These are phyloP conservation scores for Celastrina argiolus DNA, from an alignment of 2,888 invertebrate species.

Conservation along the genomic window DNA sequence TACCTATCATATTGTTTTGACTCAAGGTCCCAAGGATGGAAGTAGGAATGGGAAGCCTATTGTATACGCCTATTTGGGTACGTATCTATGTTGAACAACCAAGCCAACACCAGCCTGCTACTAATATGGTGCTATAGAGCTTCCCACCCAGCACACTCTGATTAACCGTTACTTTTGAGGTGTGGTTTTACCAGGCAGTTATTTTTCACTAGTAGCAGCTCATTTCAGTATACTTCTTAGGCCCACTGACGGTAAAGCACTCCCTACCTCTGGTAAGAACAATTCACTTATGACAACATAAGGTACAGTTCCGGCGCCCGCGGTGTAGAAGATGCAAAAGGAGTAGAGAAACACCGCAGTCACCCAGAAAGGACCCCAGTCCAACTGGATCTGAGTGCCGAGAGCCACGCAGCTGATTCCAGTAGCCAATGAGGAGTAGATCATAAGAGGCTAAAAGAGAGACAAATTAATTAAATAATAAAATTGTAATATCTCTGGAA, in stretches of 20 bases:
- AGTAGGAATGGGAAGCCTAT: too few relatives aligned
- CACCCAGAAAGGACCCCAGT: conserved; percentile 38
- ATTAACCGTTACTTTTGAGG: too few relatives aligned
- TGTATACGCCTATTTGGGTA: too few relatives aligned
- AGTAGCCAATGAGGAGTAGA: conserved; percentile 37
- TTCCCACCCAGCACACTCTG: too few relatives aligned
- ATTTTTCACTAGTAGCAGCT: too few relatives aligned
- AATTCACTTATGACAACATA: conserved; percentile 49
- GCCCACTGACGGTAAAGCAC: not conserved
- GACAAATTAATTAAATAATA: not conserved
- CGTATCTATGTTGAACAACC: too few relatives aligned
- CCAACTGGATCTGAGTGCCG: conserved; percentile 37
- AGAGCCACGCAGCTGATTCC: conserved; percentile 36
- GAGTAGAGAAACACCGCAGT: conserved; percentile 36
- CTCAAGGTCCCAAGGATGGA: too few relatives aligned
- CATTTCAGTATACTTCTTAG: too few relatives aligned
- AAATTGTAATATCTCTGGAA: not conserved
- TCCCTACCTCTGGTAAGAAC: conserved; percentile 53
- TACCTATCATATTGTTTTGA: too few relatives aligned
- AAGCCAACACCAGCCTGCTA: too few relatives aligned
- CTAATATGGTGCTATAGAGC: too few relatives aligned
- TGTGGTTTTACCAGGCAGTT: too few relatives aligned
- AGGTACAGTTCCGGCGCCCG: conserved; percentile 50
- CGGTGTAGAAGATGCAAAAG: conserved; percentile 29
- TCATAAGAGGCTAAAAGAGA: conserved; percentile 38